phyloP scores from a whole-genome alignment of 2,113 vertebrate genomes.

The Nettapus auritus region DNA sequence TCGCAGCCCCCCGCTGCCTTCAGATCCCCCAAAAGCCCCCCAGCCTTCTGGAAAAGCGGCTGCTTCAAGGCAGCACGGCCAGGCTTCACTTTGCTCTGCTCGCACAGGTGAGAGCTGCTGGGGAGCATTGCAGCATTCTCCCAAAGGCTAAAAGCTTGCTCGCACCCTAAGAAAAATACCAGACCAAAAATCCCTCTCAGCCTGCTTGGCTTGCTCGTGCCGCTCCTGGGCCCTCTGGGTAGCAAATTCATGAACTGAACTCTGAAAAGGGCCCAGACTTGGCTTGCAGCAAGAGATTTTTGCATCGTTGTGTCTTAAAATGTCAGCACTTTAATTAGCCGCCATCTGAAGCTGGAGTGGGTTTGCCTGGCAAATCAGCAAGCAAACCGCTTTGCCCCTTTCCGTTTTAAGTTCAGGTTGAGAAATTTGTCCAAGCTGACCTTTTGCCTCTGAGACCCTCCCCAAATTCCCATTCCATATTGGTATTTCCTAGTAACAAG shows the following conservation, averaged over 20 bases:
- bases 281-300: slow-evolving; percentile 53
- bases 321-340: slow-evolving; percentile 67
- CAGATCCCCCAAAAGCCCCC: neutral
- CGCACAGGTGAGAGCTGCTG: fast-evolving
- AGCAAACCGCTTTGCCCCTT: neutral
- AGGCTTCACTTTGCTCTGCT: fast-evolving
- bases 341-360: slow-evolving; percentile 28
- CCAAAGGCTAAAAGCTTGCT: neutral
- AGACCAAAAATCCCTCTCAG: neutral
- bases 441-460: slow-evolving; percentile 16
- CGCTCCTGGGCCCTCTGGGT: neutral
- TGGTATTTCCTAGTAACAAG: slow-evolving; percentile 38
- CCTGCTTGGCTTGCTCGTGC: neutral
- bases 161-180: fast-evolving
- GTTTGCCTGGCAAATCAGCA: neutral
- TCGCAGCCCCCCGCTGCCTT: neutral
- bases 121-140: neutral
- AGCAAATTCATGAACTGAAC: neutral
- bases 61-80: fast-evolving
- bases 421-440: slow-evolving; percentile 46
- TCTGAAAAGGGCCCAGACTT: slow-evolving; percentile 53
- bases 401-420: neutral
- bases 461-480: neutral
- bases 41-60: neutral
- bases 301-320: slow-evolving; percentile 33